A percentile compares a stretch with the other conserved stretches of the same genome.
Conservation (phyloP, 2,113 vertebrate species). For the Glaucidium brasilianum region DNA sequence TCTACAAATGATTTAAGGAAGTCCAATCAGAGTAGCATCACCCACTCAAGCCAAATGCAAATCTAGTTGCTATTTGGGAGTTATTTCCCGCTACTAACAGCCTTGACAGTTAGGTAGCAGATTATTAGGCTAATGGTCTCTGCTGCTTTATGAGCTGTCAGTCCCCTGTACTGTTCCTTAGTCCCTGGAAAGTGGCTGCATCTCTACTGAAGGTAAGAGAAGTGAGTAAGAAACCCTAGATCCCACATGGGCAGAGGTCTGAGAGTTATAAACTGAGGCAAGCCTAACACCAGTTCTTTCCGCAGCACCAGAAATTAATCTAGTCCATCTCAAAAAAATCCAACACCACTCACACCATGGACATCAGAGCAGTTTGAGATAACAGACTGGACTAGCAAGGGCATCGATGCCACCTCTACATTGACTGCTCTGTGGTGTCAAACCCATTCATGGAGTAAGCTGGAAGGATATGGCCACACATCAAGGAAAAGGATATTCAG, state of each 20-base stretch:
- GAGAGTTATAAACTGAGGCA: neutral
- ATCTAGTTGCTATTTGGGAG: neutral
- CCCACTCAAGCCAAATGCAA: neutral
- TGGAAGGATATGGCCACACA: neutral
- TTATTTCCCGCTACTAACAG: neutral
- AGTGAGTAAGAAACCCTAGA: neutral
- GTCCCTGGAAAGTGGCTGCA: neutral
- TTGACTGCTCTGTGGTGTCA: neutral
- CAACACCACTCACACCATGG: neutral
- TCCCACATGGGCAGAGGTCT: neutral
- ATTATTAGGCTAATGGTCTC: neutral
- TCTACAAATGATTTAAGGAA: neutral
- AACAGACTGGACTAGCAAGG: neutral
- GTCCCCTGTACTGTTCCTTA: neutral
- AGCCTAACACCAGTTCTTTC: neutral
- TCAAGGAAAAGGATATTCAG: neutral
- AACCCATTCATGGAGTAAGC: neutral
- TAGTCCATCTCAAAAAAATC: neutral
- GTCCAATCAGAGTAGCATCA: neutral
- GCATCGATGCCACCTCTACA: neutral
- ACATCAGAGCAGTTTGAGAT: neutral
- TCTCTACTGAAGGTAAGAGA: neutral
- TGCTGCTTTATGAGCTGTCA: neutral
- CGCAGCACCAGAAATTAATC: neutral
- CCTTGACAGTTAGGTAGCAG: neutral